Conservation (phyloP, 1,140 invertebrate species). For the Apis dorsata region DNA sequence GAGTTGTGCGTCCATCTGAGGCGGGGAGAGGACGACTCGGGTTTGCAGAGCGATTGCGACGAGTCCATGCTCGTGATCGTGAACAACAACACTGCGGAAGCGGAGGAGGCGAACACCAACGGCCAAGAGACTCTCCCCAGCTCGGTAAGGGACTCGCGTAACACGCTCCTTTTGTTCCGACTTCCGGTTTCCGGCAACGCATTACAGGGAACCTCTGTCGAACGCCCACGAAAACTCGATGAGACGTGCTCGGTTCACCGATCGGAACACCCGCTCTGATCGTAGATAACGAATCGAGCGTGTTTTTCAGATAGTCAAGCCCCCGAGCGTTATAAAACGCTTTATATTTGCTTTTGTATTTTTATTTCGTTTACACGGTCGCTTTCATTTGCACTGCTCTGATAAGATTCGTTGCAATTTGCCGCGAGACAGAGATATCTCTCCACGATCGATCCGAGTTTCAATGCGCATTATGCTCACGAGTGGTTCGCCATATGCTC, state of each 20-base stretch:
- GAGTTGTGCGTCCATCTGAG: slow-evolving; percentile 86
- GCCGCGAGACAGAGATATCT: not conserved
- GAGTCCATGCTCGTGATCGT: slow-evolving; percentile 78
- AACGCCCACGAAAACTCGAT: not conserved
- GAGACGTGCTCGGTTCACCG: slow-evolving; percentile 5
- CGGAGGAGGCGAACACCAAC: slow-evolving; percentile 66
- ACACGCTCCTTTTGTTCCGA: slow-evolving; percentile 24
- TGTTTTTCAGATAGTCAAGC: not conserved
- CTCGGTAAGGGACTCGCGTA: slow-evolving; percentile 27
- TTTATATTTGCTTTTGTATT: not conserved
- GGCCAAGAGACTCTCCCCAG: slow-evolving; percentile 48
- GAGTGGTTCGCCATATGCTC: slow-evolving; percentile 8
- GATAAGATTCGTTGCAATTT: not conserved
- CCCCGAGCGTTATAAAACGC: not conserved
- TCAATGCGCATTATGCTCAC: not conserved
- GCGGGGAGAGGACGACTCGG: slow-evolving; percentile 85
- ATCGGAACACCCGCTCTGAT: not conserved
- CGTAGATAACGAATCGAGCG: slow-evolving; percentile 13
- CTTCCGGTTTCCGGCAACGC: slow-evolving; percentile 38
- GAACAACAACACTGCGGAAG: slow-evolving; percentile 73
- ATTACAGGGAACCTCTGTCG: not conserved
- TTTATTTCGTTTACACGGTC: not conserved
- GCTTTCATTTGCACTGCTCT: not conserved
- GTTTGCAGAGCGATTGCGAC: slow-evolving; percentile 82
- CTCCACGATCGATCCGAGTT: not conserved